Percentiles rank a stretch among this genome's conserved stretches.
Evolutionary conservation across 2,797 vertebrate genomes (phyloP).

Genomic region (Pelodytes ibericus): DNA sequence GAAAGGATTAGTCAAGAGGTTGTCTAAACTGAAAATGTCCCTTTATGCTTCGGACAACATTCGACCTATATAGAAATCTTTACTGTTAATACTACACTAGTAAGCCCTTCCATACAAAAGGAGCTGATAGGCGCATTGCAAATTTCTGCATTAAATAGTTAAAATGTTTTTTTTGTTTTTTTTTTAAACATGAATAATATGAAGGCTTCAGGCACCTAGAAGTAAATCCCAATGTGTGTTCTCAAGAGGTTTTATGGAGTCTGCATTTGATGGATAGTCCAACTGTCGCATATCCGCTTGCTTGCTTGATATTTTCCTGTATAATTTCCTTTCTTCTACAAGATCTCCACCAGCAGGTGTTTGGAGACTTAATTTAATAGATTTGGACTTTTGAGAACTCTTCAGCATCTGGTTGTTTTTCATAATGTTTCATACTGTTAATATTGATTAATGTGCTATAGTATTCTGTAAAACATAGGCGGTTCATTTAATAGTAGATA

Average conservation of each 20-base stretch:
- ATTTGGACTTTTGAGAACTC: constrained; percentile 41
- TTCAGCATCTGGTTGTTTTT: constrained; percentile 48
- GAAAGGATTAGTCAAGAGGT: too few species aligned
- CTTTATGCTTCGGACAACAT: too few species aligned
- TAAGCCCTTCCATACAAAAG: too few species aligned
- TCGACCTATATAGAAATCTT: too few species aligned
- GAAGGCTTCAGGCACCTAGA: constrained; percentile 19
- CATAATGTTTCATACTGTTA: constrained; percentile 32
- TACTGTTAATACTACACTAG: too few species aligned
- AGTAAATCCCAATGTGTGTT: constrained; percentile 30
- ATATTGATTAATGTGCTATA: constrained; percentile 42
- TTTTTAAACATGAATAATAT: too few species aligned
- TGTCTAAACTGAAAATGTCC: too few species aligned
- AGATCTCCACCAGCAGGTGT: constrained; percentile 50
- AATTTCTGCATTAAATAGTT: too few species aligned
- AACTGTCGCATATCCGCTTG: constrained; percentile 41
- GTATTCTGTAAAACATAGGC: constrained; percentile 14
- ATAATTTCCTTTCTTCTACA: constrained; percentile 45
- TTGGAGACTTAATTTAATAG: constrained; percentile 47
- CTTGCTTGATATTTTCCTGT: constrained; percentile 52
- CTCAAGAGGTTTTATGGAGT: constrained; percentile 44
- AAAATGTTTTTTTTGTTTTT: too few species aligned
- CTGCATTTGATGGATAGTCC: constrained; percentile 44
- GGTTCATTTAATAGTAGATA: neutral
- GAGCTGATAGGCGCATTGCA: too few species aligned